Evolutionary conservation across 2,888 invertebrate genomes (phyloP), one percentile per base, ranked within the genome.

Genomic region (Drosophila kuntzei): DNA sequence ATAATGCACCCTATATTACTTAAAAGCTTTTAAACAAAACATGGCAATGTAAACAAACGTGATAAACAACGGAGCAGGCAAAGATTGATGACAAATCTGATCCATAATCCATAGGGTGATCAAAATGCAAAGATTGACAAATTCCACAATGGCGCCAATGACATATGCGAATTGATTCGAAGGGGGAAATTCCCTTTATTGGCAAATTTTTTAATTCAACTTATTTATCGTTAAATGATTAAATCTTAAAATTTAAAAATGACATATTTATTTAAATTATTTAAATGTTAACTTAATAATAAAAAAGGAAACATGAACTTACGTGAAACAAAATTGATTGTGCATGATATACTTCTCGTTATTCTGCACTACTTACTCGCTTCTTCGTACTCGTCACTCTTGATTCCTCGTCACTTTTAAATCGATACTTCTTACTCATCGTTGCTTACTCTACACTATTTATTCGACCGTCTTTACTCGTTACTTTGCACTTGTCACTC

Each of bases 141-240:
- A 53, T 68, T 61, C 36, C 12, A 16, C n/a, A n/a, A 18, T 44
- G 67, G 16, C 68, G 37, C 65, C 66, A 51, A 25, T 6, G 36
- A 14, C 36, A 34, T n/a, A n/a, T n/a, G n/a, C 34, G 32, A n/a
- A n/a, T n/a, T n/a, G n/a, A n/a, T n/a, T n/a, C n/a, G n/a, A n/a
- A n/a, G n/a, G n/a, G n/a, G n/a, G n/a, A n/a, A n/a, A n/a, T n/a
- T n/a, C n/a, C n/a, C n/a, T n/a, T 7, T 27, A 27, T 27, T 7
- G 8, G 2, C 27, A 27, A 27, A 27, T 27, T 27, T 27, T 2
- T 7, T 3, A 8, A 25, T 25, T 25, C 6, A 27, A 7, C 27
- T 0, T 2, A 27, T 27, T 27, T 9, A 25, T 25, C 25, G 7
- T 7, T 32, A 5, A 12, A 32, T 5, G 5, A 5, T 32, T 12